phyloP scores from a whole-genome alignment of 2,888 invertebrate species.

The Himalopsyche kuldschensis region DNA sequence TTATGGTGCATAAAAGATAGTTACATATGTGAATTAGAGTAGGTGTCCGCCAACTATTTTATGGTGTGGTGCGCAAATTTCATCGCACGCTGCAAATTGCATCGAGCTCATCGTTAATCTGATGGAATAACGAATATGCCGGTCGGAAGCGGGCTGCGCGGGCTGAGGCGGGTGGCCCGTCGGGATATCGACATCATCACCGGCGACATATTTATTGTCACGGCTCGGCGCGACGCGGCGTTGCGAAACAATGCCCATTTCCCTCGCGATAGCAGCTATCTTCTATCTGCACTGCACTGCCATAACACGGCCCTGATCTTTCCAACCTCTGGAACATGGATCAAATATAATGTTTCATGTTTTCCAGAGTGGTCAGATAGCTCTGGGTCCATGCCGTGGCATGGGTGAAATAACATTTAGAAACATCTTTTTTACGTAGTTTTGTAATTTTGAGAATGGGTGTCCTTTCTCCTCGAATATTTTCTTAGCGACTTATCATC shows the following conservation, averaged over 20 bases:
- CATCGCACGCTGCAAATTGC: neutral
- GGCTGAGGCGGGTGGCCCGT: neutral
- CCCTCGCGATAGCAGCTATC: neutral
- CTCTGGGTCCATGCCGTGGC: too few relatives aligned
- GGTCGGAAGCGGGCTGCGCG: neutral
- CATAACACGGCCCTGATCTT: neutral
- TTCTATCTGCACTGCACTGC: too few relatives aligned
- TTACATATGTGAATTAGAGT: too few relatives aligned
- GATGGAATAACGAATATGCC: neutral
- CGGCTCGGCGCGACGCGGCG: neutral
- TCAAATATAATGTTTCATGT: too few relatives aligned
- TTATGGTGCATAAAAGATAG: too few relatives aligned
- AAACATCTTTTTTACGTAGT: too few relatives aligned
- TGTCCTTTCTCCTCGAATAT: too few relatives aligned
- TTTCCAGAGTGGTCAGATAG: too few relatives aligned
- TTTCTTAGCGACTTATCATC: too few relatives aligned
- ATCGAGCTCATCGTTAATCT: neutral
- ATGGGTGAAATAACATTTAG: too few relatives aligned
- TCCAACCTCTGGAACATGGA: neutral
- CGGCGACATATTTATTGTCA: neutral
- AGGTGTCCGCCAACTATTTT: neutral
- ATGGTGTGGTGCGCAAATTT: neutral
- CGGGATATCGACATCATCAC: neutral
- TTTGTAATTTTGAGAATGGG: too few relatives aligned
- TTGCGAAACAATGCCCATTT: neutral